Evolutionary conservation across 2,113 vertebrate genomes (phyloP), one percentile per base, ranked within the genome.

Genomic region (Notiomystis cincta): DNA sequence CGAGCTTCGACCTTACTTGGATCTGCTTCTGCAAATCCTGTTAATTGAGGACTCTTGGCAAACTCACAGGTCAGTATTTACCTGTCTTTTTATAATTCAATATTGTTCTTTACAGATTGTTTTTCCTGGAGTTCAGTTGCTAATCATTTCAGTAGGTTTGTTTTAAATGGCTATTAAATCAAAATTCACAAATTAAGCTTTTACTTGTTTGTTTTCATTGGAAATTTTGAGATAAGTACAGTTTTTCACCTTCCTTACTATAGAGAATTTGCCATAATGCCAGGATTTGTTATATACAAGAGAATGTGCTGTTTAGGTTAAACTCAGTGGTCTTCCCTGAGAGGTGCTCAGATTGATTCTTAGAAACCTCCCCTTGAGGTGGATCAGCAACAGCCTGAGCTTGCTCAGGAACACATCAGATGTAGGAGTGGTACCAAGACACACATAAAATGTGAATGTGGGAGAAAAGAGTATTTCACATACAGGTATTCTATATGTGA

Each of bases 31-130:
- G 89, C 99, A 99, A 97, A 99, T 99, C 92, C 97, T 99, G 83
- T 98, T 99, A 96, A 99, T 99, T 91, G 99, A 99, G 94, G 99
- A 99, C 95, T 99, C 99, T 38, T 99, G 99, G 99, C 99, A 99
- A 97, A 99, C 99, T 75, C 99, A 99, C 98, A 99, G 99, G 99
- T 99, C 84, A 92, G 98, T 95, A 65, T 30, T 82, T 71, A 40
- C 28, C 28, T 67, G 33, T 28, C 57, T 90, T 50, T 54, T 69
- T 64, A 19, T 70, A 82, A 73, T n/a, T 80, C 10, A 54, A 0
- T 47, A n/a, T 50, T 37, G 9, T 20, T 93, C 56, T 82, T 3
- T 84, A 42, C n/a, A 54, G 27, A 10, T 79, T 75, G 16, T 48
- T 95, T 64, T 60, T 65, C 15, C 19, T 45, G 15, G 61, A 28